A percentile compares a stretch with the other conserved stretches of the same genome.
These are phyloP conservation scores for Cyclophora albipunctata DNA, from an alignment of 2,888 invertebrate species.

Conservation along the genomic window DNA sequence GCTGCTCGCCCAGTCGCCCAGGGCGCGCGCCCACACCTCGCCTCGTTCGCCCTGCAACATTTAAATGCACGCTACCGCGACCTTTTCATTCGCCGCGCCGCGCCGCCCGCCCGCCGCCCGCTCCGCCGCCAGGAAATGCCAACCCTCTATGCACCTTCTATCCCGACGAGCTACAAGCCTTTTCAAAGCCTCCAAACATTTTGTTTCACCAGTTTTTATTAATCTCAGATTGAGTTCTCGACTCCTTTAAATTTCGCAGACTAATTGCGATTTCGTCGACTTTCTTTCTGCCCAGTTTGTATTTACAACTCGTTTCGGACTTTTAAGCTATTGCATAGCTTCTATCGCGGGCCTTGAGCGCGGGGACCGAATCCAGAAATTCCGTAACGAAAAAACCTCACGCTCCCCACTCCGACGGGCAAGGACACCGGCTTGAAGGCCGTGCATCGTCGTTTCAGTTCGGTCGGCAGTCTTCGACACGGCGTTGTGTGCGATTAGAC, in stretches of 20 bases:
- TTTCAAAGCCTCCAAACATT: conserved; percentile 19
- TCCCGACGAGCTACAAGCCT: conserved; percentile 19
- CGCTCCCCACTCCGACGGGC: no score
- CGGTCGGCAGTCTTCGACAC: no score
- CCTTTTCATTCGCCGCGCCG: conserved; percentile 21
- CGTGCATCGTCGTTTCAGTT: no score
- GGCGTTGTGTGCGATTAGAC: no score
- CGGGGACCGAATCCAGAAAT: no score
- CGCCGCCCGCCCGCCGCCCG: not conserved
- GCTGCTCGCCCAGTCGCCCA: conserved; percentile 6
- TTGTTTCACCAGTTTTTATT: conserved; percentile 11
- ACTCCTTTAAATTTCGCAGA: conserved; percentile 7
- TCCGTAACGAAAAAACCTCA: no score
- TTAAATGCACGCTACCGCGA: conserved; percentile 23
- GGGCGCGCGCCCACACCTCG: conserved; percentile 10
- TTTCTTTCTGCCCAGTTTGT: not conserved
- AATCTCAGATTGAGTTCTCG: conserved; percentile 11
- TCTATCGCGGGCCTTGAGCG: no score
- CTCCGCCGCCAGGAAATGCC: conserved; percentile 21
- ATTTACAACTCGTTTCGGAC: not conserved
- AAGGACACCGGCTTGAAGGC: no score
- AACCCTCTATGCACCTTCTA: conserved; percentile 25
- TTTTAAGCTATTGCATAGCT: no score
- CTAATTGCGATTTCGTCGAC: conserved; percentile 7
- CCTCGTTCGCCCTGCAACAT: conserved; percentile 17